phyloP scores from a whole-genome alignment of 2,797 vertebrate species.

The Limosa lapponica region DNA sequence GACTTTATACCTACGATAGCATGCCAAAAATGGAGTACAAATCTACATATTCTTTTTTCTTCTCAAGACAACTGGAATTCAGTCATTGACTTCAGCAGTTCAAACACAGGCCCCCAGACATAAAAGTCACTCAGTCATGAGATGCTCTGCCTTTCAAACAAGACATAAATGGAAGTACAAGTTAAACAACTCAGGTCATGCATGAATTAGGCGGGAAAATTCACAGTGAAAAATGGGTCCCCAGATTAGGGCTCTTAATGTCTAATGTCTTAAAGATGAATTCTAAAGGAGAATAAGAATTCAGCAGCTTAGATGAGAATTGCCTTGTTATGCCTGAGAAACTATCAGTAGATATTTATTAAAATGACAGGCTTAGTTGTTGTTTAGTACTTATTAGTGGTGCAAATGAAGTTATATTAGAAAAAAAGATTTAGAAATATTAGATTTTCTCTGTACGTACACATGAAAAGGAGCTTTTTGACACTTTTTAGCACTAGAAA shows the following conservation, averaged over 20 bases:
- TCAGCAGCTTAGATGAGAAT: neutral
- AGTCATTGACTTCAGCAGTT: neutral
- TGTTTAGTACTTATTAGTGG: neutral
- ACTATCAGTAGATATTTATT: neutral
- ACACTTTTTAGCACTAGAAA: neutral
- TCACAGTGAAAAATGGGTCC: neutral
- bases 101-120: neutral
- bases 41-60: neutral
- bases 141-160: neutral
- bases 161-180: neutral
- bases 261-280: neutral
- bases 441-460: neutral
- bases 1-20: neutral
- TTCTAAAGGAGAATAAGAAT: neutral
- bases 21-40: neutral
- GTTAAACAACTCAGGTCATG: neutral
- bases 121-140: constrained; percentile 9
- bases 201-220: neutral
- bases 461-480: neutral
- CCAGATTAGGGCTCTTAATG: neutral
- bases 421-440: neutral
- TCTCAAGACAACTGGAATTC: neutral
- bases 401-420: neutral
- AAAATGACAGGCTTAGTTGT: neutral
- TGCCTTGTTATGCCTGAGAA: neutral